Evolutionary conservation across 2,113 vertebrate species (phyloP), one percentile per base, ranked within the genome.

Genomic region (Rhea pennata): DNA sequence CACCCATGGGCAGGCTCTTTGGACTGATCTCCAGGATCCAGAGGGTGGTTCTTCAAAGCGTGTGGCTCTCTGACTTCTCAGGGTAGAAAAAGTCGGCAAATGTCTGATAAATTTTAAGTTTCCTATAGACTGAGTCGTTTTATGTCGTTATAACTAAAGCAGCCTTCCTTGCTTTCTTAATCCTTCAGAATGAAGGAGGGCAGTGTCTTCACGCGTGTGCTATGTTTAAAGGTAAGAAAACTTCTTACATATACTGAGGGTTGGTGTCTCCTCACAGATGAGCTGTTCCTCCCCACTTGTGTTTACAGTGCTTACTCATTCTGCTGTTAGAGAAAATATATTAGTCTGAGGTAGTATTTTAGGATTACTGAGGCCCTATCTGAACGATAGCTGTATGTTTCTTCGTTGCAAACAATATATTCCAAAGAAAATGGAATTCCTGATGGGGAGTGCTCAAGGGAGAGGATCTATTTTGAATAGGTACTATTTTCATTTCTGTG

Each of bases 381-480:
- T 27, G 59, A 70, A 40, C 10, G 2, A 51, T 8, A 2, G 50
- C 19, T 58, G 1, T 26, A 3, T 31, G 16, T 64, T 89, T 87
- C 6, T 6, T 53, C 7, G 7, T 9, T 67, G 16, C 59, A 44
- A 71, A 7, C 8, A 2, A 21, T 50, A 5, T 42, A n/a, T 73
- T 81, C 11, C 5, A 64, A 71, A 89, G 3, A 23, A 48, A 62
- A 26, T 15, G 2, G 4, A 36, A 23, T 33, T 65, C 2, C 8
- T 54, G 26, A 44, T 0, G 4, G 8, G 3, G 4, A 70, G 6
- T 1, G 1, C 3, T 51, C 2, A 20, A 6, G 16, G 13, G 6
- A 56, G 19, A 46, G 33, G 3, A 17, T 53, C 4, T 36, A 0
- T 84, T 90, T 73, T 69, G 3, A 15, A 46, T 0, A 1, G 9